phyloP scores from a whole-genome alignment of 2,797 vertebrate species.

The Spea hammondii region DNA sequence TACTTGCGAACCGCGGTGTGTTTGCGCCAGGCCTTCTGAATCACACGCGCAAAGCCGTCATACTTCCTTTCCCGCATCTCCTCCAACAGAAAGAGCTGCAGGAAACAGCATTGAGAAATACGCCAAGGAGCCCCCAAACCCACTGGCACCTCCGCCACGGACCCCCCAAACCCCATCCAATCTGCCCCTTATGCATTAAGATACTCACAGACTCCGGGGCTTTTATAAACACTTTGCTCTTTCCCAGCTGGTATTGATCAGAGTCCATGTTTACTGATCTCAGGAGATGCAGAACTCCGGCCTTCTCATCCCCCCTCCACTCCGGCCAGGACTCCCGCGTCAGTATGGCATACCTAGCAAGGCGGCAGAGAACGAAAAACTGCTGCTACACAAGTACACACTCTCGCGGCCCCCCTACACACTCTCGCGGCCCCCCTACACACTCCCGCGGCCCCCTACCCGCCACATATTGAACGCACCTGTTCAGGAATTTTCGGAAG shows the following conservation, averaged over 20 bases:
- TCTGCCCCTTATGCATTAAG: not conserved
- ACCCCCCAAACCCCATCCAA: not conserved
- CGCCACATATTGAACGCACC: conserved; percentile 58
- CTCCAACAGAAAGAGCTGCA: conserved; percentile 79
- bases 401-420: not conserved
- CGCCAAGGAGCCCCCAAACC: not conserved
- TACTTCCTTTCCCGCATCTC: conserved; percentile 84
- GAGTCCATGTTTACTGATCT: conserved; percentile 78
- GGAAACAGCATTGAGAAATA: too few species aligned
- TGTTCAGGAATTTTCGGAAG: conserved; percentile 79
- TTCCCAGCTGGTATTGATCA: conserved; percentile 81
- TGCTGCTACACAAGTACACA: not conserved
- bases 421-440: too few species aligned
- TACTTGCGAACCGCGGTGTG: conserved; percentile 80
- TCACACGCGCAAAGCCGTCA: conserved; percentile 76
- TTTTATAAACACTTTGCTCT: conserved; percentile 79
- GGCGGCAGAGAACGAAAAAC: not conserved
- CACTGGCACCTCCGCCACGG: not conserved
- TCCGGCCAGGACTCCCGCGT: conserved; percentile 76
- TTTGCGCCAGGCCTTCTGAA: conserved; percentile 83
- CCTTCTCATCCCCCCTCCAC: conserved; percentile 73
- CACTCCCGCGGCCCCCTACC: not conserved
- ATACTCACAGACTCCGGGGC: conserved; percentile 78
- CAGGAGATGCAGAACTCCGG: conserved; percentile 76
- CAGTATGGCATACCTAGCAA: conserved; percentile 80